Base-by-base conservation (phyloP, 2,888 invertebrate genomes). In the Galeruca laticollis region DNA sequence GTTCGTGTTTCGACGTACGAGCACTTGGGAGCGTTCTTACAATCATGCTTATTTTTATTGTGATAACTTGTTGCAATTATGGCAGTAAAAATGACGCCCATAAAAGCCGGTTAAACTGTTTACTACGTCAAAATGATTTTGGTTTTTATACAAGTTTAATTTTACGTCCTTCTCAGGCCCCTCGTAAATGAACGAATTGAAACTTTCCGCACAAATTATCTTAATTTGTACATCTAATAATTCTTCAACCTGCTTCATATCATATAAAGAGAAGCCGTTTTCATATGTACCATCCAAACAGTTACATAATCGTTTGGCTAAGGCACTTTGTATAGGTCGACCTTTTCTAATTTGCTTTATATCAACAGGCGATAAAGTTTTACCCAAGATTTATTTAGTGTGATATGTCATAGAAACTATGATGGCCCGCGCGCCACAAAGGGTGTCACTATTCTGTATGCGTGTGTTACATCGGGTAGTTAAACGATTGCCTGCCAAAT, bases 91-190 rank as follows among this genome's bases (percentile, higher is more conserved):
- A 8, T 9, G 1, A 9, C 49, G 31, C 6, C 49, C 49, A 9
- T 61, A 61, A 26, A 61, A 47, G 2, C 31, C 49, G 1, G 47
- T 49, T 33, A 61, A 15, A 15, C n/a, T 61, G 33, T 57, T 57
- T 11, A 57, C 15, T 8, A 57, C 13, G 31, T 33, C 57, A 57
- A 57, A 57, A 57, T 57, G 31, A 57, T 61, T 43, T 20, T 31
- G 6, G 13, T 47, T 61, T 49, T 49, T 61, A 13, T 61, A 61
- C 47, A 61, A 47, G 15, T 61, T 47, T n/a, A 61, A n/a, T 47
- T 43, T 61, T 9, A 15, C n/a, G 13, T 20, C 10, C 31, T 49
- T 43, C 31, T 47, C 33, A 47, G 61, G 15, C 10, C 47, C 49
- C 20, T 20, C 61, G 20, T 61, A 61, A 20, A 61, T 49, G 33